These are phyloP conservation scores for Elegia similella DNA, from an alignment of 2,888 invertebrate species.

Conservation along the genomic window DNA sequence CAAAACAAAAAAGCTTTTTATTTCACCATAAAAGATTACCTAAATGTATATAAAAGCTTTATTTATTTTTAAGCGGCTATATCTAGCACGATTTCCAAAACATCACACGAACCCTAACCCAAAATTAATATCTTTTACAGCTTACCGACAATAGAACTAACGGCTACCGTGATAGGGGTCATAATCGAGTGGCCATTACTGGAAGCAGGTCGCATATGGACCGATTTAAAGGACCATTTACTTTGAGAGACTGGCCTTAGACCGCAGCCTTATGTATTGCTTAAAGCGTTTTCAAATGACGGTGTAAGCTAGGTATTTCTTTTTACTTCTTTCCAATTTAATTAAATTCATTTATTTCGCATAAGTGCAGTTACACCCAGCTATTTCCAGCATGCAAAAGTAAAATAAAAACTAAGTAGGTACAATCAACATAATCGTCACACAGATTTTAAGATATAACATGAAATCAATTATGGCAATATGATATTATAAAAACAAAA, in stretches of 20 bases:
- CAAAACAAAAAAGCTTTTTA: no score
- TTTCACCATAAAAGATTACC: no score
- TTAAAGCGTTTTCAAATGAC: not conserved
- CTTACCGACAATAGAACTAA: conserved; percentile 17
- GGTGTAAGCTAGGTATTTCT: no score
- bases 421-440: no score
- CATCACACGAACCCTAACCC: conserved; percentile 6
- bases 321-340: no score
- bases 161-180: conserved; percentile 20
- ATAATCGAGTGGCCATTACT: conserved; percentile 29
- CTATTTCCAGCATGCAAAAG: no score
- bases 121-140: conserved; percentile 22
- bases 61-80: not conserved
- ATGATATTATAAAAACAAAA: no score
- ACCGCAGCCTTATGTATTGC: conserved; percentile 5
- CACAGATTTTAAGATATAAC: no score
- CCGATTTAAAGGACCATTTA: conserved; percentile 30
- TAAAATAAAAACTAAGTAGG: no score
- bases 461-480: no score
- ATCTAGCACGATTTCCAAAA: conserved; percentile 1
- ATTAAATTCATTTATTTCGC: no score
- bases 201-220: conserved; percentile 16
- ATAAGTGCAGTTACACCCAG: no score
- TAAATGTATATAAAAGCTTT: not conserved
- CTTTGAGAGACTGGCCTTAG: conserved; percentile 20